A percentile compares a stretch with the other conserved stretches of the same genome.
These are phyloP conservation scores for Porites evermanni DNA, from an alignment of 92 coral and sea anemone genomes.

Conservation along the genomic window DNA sequence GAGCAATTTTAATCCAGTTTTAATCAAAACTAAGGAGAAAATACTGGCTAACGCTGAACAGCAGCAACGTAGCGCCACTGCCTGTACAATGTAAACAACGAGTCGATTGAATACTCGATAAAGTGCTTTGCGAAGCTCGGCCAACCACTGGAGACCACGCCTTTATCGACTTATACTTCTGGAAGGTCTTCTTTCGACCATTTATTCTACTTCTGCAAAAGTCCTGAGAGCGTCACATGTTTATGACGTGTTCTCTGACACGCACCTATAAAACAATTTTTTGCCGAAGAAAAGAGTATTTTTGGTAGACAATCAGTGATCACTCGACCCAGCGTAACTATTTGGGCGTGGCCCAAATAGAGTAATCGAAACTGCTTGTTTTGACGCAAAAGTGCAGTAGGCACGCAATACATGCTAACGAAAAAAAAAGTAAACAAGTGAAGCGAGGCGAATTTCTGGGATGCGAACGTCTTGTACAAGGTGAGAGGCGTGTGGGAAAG, in stretches of 20 bases:
- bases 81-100: not conserved
- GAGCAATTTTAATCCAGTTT: constrained; percentile 6
- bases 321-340: not conserved
- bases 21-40: not conserved
- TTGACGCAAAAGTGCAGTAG: too few species aligned
- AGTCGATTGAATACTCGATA: constrained; percentile 3
- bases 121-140: constrained; percentile 1
- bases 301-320: too few species aligned
- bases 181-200: not conserved
- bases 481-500: too few species aligned
- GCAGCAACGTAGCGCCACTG: not conserved
- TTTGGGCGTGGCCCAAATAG: too few species aligned
- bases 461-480: too few species aligned
- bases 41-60: constrained; percentile 5
- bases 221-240: not conserved
- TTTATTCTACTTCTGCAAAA: not conserved
- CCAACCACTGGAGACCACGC: constrained; percentile 10
- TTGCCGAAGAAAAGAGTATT: too few species aligned
- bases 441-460: too few species aligned
- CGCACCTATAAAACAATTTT: not conserved
- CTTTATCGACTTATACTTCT: not conserved
- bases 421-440: too few species aligned
- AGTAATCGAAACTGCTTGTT: too few species aligned
- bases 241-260: not conserved
- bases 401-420: too few species aligned